Conservation (phyloP, 2,113 vertebrate species). For the Megaleporinus macrocephalus region DNA sequence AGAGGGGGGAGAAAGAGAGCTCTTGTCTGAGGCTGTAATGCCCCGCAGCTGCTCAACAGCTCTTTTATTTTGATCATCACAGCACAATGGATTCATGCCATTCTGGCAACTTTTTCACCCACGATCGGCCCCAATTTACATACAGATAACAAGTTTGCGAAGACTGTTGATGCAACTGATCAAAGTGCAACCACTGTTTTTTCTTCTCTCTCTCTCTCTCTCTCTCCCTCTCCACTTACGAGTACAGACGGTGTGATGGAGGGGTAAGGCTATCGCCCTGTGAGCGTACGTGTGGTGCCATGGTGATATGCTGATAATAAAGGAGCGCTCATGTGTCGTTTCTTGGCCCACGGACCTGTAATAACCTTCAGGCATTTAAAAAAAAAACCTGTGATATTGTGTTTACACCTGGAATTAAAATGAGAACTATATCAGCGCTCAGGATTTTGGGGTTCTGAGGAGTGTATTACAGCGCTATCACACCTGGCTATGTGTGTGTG, state of each 20-base stretch:
- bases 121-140: slow-evolving; percentile 81
- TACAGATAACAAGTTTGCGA: slow-evolving; percentile 80
- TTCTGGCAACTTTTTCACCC: slow-evolving; percentile 81
- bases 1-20: slow-evolving; percentile 48
- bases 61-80: slow-evolving; percentile 82
- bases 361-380: slow-evolving; percentile 27
- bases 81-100: slow-evolving; percentile 82
- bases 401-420: slow-evolving; percentile 40
- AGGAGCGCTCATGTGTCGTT: neutral
- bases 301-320: slow-evolving; percentile 9
- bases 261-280: neutral
- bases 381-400: slow-evolving; percentile 25
- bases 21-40: slow-evolving; percentile 81
- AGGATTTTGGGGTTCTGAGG: slow-evolving; percentile 31
- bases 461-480: slow-evolving; percentile 22
- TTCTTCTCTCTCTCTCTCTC: neutral
- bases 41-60: slow-evolving; percentile 77
- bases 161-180: slow-evolving; percentile 81
- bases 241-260: neutral
- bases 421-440: neutral
- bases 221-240: neutral
- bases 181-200: slow-evolving; percentile 71
- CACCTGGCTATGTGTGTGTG: slow-evolving; percentile 37
- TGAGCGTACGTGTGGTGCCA: neutral
- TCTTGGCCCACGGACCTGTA: neutral